Evolutionary conservation across 2,888 invertebrate species (phyloP).

Genomic region (Agrilus biguttatus): DNA sequence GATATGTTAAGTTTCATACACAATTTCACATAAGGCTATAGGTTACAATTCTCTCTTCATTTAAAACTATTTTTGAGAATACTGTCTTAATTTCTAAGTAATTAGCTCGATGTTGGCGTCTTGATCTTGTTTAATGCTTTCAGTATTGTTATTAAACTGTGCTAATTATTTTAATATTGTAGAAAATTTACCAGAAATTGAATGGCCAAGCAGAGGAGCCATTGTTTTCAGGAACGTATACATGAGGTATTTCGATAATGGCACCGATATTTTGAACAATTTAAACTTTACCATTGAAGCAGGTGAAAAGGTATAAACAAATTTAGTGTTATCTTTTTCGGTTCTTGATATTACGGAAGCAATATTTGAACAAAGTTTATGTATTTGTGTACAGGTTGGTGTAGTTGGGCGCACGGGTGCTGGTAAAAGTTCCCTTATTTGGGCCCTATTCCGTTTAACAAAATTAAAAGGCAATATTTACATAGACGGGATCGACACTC

Average conservation of each 20-base stretch:
- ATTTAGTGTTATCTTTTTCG: neutral
- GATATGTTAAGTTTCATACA: too few relatives aligned
- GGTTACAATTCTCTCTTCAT: too few relatives aligned
- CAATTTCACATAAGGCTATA: too few relatives aligned
- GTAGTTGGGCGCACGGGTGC: slow-evolving; percentile 42
- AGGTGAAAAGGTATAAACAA: slow-evolving; percentile 27
- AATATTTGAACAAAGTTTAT: too few relatives aligned
- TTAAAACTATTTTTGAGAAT: too few relatives aligned
- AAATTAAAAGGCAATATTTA: slow-evolving; percentile 32
- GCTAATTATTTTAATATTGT: neutral
- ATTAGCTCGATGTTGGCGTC: too few relatives aligned
- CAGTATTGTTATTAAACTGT: too few relatives aligned
- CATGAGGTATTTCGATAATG: slow-evolving; percentile 43
- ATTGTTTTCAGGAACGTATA: slow-evolving; percentile 40
- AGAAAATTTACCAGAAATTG: slow-evolving; percentile 30
- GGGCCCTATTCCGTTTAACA: slow-evolving; percentile 37
- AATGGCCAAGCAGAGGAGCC: slow-evolving; percentile 44
- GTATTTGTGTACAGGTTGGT: slow-evolving; percentile 32
- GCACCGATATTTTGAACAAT: slow-evolving; percentile 43
- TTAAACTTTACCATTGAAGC: slow-evolving; percentile 31
- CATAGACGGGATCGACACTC: slow-evolving; percentile 33
- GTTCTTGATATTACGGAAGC: too few relatives aligned
- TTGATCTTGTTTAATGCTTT: too few relatives aligned
- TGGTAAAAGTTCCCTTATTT: slow-evolving; percentile 31
- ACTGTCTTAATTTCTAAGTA: too few relatives aligned